phyloP scores from a whole-genome alignment of 2,113 vertebrate genomes.

The Suncus etruscus region DNA sequence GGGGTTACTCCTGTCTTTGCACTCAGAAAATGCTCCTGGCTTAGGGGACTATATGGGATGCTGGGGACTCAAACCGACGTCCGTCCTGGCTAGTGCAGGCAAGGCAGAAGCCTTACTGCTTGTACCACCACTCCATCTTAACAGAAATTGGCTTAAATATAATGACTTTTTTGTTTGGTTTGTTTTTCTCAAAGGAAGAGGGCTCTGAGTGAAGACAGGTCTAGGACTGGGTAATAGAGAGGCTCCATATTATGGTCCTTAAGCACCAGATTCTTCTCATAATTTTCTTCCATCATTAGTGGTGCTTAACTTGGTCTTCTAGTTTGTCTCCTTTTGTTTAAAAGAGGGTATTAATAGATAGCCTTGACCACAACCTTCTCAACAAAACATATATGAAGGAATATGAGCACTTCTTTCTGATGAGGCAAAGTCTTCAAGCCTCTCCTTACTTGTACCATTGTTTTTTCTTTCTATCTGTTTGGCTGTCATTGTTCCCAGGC shows the following conservation, averaged over 20 bases:
- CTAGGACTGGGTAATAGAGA: not conserved
- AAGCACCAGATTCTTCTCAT: not conserved
- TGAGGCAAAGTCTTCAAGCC: not conserved
- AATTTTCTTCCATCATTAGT: not conserved
- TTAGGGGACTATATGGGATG: no score
- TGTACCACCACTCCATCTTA: not conserved
- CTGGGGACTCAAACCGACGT: no score
- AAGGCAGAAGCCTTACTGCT: no score
- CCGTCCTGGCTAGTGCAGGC: no score
- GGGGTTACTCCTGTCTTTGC: no score
- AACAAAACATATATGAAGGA: not conserved
- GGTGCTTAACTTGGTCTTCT: not conserved
- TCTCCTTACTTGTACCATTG: not conserved
- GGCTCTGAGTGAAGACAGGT: not conserved
- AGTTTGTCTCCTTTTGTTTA: not conserved
- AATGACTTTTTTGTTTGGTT: not conserved
- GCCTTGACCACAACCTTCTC: not conserved
- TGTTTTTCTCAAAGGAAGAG: slow-evolving; percentile 1
- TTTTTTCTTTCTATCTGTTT: not conserved
- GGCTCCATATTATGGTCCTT: not conserved
- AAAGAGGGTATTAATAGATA: not conserved
- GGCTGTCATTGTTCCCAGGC: not conserved
- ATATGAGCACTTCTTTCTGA: not conserved
- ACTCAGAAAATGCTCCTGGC: no score
- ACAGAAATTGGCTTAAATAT: not conserved